phyloP scores from a whole-genome alignment of 2,888 invertebrate species.

The Drosophila prolongata region DNA sequence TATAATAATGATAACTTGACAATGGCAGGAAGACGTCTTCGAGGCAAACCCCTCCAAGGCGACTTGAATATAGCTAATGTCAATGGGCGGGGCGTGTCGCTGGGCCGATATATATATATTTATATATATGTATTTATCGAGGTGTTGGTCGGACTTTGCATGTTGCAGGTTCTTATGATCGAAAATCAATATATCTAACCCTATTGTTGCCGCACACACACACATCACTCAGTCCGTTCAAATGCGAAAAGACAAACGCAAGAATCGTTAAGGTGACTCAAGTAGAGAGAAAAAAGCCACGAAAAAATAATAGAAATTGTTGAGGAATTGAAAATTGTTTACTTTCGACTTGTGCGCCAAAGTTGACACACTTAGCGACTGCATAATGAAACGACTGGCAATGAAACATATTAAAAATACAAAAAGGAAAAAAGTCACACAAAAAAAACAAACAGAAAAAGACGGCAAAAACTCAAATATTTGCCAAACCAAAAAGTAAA shows the following conservation, averaged over 20 bases:
- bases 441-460: constrained; percentile 5
- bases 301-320: constrained; percentile 20
- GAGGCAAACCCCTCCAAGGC: constrained; percentile 24
- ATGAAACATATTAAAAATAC: constrained; percentile 32
- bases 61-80: constrained; percentile 21
- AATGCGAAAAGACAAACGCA: constrained; percentile 38
- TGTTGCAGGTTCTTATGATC: constrained; percentile 74
- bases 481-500: constrained; percentile 26
- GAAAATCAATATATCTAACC: constrained; percentile 70
- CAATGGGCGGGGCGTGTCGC: constrained; percentile 55
- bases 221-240: constrained; percentile 8
- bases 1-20: constrained; percentile 75
- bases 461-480: constrained; percentile 23
- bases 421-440: constrained; percentile 10
- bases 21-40: constrained; percentile 54
- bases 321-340: constrained; percentile 26
- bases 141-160: constrained; percentile 43
- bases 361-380: constrained; percentile 35
- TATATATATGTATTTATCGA: constrained; percentile 10
- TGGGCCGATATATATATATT: constrained; percentile 4
- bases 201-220: constrained; percentile 31
- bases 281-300: constrained; percentile 12
- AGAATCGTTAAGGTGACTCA: constrained; percentile 42
- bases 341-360: constrained; percentile 34
- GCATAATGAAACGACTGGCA: constrained; percentile 21